phyloP scores from a whole-genome alignment of 2,888 invertebrate species.

The Leptinotarsa peninsularis region DNA sequence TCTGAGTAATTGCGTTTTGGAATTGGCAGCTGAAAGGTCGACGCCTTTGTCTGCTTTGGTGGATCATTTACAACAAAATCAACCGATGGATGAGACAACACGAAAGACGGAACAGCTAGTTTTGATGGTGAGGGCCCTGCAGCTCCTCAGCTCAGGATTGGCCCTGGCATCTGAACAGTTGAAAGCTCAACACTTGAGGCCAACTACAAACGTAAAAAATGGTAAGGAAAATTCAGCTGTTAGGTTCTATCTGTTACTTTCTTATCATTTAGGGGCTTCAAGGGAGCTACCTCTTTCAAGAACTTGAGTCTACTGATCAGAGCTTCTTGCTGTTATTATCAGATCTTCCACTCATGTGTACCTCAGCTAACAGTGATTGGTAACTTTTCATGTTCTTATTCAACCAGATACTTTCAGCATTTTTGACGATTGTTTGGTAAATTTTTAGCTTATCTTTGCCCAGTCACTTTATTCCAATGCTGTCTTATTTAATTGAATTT shows the following conservation, averaged over 20 bases:
- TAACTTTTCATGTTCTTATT: constrained; percentile 9
- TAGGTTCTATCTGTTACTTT: too few relatives aligned
- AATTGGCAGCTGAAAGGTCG: constrained; percentile 85
- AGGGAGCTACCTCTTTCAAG: too few relatives aligned
- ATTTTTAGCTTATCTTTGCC: background rate
- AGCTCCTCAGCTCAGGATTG: constrained; percentile 94
- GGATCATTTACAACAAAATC: constrained; percentile 51
- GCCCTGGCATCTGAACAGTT: constrained; percentile 89
- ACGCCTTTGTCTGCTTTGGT: constrained; percentile 74
- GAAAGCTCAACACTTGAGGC: constrained; percentile 85
- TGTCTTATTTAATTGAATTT: too few relatives aligned
- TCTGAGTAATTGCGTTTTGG: constrained; percentile 93
- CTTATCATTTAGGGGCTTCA: too few relatives aligned
- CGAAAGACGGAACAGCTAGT: constrained; percentile 84
- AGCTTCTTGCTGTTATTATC: too few relatives aligned
- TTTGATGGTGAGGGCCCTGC: constrained; percentile 89
- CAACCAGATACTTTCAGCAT: background rate
- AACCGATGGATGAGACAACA: constrained; percentile 61
- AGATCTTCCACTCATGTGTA: too few relatives aligned
- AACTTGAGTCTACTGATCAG: too few relatives aligned
- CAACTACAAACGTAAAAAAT: constrained; percentile 90
- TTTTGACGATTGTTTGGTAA: background rate
- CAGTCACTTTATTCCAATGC: too few relatives aligned
- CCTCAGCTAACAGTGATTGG: background rate
- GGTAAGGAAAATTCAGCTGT: constrained; percentile 69